Evolutionary conservation across 2,888 invertebrate species (phyloP).

Genomic region (Mystacides longicornis): DNA sequence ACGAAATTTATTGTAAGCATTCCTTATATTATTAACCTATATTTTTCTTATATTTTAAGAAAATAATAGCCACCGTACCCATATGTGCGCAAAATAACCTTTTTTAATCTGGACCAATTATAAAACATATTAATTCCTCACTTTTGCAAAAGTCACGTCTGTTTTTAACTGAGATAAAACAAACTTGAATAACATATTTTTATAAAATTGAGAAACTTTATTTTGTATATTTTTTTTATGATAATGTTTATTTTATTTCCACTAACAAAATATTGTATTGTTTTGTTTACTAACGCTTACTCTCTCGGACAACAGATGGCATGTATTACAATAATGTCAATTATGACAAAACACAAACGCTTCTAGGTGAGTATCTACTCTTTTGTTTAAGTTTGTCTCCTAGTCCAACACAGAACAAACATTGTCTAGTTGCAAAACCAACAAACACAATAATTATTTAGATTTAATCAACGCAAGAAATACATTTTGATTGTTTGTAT

Average conservation of each 20-base stretch:
- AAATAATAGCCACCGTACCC: no score
- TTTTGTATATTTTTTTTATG: neutral
- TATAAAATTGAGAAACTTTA: neutral
- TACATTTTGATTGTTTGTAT: neutral
- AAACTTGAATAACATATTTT: no score
- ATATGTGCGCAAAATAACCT: no score
- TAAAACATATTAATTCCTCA: no score
- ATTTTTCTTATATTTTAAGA: no score
- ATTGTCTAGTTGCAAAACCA: neutral
- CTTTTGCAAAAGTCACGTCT: no score
- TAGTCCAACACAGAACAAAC: neutral
- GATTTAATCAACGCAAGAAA: neutral
- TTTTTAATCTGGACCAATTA: no score
- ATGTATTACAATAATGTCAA: constrained; percentile 18
- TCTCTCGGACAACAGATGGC: constrained; percentile 18
- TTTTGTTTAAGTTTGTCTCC: neutral
- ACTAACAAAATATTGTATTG: neutral
- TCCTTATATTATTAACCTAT: no score
- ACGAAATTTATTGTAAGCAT: no score
- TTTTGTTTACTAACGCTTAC: neutral
- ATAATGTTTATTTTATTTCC: neutral
- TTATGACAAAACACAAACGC: constrained; percentile 23
- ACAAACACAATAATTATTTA: neutral
- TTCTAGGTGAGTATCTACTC: constrained; percentile 21
- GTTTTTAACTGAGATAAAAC: no score